Evolutionary conservation across 2,797 vertebrate genomes (phyloP), one percentile per base, ranked within the genome.

Genomic region (Podargus strigoides): DNA sequence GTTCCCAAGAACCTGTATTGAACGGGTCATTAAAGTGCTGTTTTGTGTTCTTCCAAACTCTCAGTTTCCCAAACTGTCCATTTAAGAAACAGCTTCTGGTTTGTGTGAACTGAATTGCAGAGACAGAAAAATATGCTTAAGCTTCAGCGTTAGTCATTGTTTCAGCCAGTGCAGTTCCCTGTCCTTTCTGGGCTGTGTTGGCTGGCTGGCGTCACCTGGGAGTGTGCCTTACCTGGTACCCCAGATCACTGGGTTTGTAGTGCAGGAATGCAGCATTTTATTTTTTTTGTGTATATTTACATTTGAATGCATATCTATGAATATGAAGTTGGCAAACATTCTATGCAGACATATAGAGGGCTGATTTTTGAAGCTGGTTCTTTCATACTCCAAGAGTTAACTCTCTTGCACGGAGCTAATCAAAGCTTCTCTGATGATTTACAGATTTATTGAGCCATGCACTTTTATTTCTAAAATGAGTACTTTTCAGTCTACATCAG

Each of bases 381-480:
- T 58, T 52, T n/a, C 22, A 6, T 32, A 17, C 60, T 46, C 53
- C 60, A 28, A 7, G 73, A 68, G 24, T 81, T 88, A 50, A 83
- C 62, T 75, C 37, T 56, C 53, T 13, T 24, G 12, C 16, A 27
- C 36, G 7, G 63, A 80, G 34, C 26, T 44, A 49, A 12, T 55
- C 46, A 3, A 63, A 74, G 44, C 44, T 80, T 42, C 7, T n/a
- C 2, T 0, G 5, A 52, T 34, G 49, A 85, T 72, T 80, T 77
- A 55, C 52, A 83, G 64, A 22, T 70, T 77, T 85, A 95, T 32
- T 34, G 84, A 89, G 81, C 77, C 1, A 0, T 68, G 69, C 15
- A 9, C 19, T 91, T 92, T 52, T 59, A 34, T 87, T 92, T 89
- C 60, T 75, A 16, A 84, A 84, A 62, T 12, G 27, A n/a, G 34